Evolutionary conservation across 2,113 vertebrate species (phyloP).

Genomic region (Harpagus bidentatus): DNA sequence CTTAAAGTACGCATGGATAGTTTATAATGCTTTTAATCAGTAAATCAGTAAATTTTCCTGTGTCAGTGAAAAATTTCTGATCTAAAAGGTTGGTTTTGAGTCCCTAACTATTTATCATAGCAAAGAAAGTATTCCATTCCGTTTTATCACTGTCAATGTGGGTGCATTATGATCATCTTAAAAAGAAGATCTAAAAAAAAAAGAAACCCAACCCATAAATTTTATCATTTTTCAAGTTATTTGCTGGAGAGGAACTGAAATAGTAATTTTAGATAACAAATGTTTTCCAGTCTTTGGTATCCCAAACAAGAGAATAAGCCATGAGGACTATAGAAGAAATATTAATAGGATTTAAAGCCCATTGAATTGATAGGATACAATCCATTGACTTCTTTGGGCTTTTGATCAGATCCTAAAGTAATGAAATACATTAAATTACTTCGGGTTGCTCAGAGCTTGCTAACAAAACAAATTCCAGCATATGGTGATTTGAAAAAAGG

Average conservation of each 20-base stretch:
- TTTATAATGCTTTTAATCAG: background rate
- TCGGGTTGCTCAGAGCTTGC: accelerated
- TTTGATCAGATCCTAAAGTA: background rate
- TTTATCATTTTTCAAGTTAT: background rate
- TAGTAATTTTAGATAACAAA: background rate
- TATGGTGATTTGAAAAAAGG: background rate
- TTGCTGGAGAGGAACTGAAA: background rate
- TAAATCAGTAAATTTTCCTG: background rate
- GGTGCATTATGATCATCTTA: background rate
- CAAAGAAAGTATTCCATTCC: background rate
- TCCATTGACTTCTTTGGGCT: background rate
- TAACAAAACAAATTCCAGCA: background rate
- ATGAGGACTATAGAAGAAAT: background rate
- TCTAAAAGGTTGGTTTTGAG: background rate
- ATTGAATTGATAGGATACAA: background rate
- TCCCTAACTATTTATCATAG: background rate
- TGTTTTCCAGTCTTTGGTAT: background rate
- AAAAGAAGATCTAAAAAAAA: background rate
- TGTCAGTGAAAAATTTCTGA: background rate
- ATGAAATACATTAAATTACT: background rate
- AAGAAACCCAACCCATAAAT: background rate
- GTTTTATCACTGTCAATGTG: constrained; percentile 20
- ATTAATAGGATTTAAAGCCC: background rate
- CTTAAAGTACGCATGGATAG: background rate
- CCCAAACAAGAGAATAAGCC: background rate